Evolutionary conservation across 2,113 vertebrate genomes (phyloP), one percentile per base, ranked within the genome.

Genomic region (Aphyosemion australe): DNA sequence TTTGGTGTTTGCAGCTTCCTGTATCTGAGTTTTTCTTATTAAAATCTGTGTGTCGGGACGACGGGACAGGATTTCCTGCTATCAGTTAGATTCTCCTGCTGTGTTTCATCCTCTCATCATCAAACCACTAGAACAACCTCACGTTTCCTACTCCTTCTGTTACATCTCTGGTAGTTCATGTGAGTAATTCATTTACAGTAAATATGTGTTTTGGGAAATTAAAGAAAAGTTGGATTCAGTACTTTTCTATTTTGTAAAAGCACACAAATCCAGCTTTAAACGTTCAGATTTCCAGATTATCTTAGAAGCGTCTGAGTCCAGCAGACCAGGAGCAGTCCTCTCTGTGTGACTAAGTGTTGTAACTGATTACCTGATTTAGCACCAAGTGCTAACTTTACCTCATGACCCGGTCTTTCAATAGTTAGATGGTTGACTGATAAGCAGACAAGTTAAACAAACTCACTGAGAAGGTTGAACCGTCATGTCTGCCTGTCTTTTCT

Each of bases 1-100:
- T 14, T 8, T 13, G 31, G 41, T 48, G 19, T 68, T 49, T 9
- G 49, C n/a, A 41, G 51, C 47, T 18, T 42, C 14, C 26, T 21
- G 13, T 14, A 26, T 45, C 55, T 39, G 13, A 3, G 69, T 26
- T 39, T 76, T 43, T 76, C 53, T 52, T 65, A 16, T 72, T 79
- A 37, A 37, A 45, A 71, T 74, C 46, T 42, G 1, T 53, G 39
- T 62, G 73, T 60, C 67, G 69, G 79, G 77, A 78, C 70, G 67
- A 73, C 42, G 10, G 51, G 53, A 50, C 61, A 84, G 74, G 84
- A 84, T 78, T 67, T 87, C 78, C 77, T 72, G 15, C 55, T 47
- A 31, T 21, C 21, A 10, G 13, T 0, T 61, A 59, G 53, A 62
- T 61, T 10, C 59, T 68, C 20, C 66, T 39, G 51, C 48, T 41